A percentile compares a stretch with the other conserved stretches of the same genome.
Evolutionary conservation across 2,113 vertebrate species (phyloP).

Genomic region (Urocolius indicus): DNA sequence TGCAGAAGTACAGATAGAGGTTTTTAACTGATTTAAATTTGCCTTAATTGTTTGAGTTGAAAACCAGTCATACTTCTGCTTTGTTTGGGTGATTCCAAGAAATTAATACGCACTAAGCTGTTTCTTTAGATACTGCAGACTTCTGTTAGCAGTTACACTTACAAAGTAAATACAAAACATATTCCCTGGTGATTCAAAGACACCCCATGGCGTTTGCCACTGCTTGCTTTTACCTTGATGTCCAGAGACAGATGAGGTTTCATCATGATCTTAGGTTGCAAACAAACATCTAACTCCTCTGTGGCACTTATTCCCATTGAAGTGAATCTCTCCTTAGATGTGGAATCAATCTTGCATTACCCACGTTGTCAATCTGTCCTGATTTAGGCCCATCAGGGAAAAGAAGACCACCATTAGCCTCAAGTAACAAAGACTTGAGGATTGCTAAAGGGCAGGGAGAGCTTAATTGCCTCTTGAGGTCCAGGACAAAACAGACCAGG

Average conservation of each 20-base stretch:
- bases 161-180: neutral
- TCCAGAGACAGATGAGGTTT: neutral
- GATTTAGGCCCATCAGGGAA: too few relatives aligned
- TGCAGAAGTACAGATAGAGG: neutral
- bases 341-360: neutral
- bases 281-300: neutral
- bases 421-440: too few relatives aligned
- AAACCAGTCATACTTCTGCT: neutral
- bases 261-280: accelerated
- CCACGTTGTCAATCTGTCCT: too few relatives aligned
- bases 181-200: neutral
- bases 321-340: neutral
- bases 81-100: neutral
- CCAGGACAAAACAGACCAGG: too few relatives aligned
- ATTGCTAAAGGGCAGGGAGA: too few relatives aligned
- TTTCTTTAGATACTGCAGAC: neutral
- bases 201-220: neutral
- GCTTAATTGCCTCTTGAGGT: too few relatives aligned
- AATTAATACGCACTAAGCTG: neutral
- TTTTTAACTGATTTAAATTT: slow-evolving; percentile 10
- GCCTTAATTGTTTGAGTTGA: neutral
- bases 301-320: neutral
- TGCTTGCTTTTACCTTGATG: neutral
- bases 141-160: neutral
- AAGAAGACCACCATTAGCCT: too few relatives aligned